Evolutionary conservation across 2,888 invertebrate species (phyloP).

Genomic region (Leucoptera coffeella): DNA sequence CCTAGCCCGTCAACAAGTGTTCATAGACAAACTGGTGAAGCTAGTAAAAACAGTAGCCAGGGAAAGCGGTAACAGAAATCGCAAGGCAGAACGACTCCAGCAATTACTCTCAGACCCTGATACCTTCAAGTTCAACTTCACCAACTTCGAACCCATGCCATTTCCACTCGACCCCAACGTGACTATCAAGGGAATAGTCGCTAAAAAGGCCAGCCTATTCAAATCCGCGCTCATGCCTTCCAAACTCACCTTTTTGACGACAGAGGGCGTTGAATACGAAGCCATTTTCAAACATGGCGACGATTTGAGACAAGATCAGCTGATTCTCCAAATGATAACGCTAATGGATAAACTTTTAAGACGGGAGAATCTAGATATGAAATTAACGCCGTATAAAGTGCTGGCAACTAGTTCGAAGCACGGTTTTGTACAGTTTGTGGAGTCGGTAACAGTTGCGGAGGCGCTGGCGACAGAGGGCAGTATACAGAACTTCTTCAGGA

Average conservation of each 20-base stretch:
- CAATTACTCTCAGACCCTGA: conserved; percentile 76
- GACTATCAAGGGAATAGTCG: conserved; percentile 79
- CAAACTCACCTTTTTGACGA: conserved; percentile 78
- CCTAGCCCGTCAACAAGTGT: conserved; percentile 79
- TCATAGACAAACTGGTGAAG: conserved; percentile 85
- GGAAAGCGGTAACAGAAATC: conserved; percentile 86
- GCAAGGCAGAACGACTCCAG: conserved; percentile 87
- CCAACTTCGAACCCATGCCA: conserved; percentile 86
- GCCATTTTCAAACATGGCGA: conserved; percentile 98
- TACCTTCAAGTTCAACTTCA: conserved; percentile 78
- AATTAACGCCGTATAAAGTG: conserved; percentile 90
- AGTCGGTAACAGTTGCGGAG: conserved; percentile 89
- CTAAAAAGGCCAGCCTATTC: conserved; percentile 87
- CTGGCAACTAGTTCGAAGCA: conserved; percentile 93
- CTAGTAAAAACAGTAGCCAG: conserved; percentile 83
- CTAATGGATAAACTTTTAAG: conserved; percentile 94
- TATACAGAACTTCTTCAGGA: conserved; percentile 89
- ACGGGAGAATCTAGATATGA: conserved; percentile 92
- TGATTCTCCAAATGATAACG: conserved; percentile 95
- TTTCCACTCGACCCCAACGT: conserved; percentile 93
- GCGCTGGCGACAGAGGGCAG: conserved; percentile 81
- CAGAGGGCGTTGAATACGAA: conserved; percentile 77
- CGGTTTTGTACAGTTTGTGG: conserved; percentile 94
- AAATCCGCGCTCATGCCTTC: conserved; percentile 97
- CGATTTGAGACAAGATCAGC: conserved; percentile 94